These are phyloP conservation scores for Hippoglossus stenolepis DNA, from an alignment of 2,113 vertebrate genomes.

Conservation along the genomic window DNA sequence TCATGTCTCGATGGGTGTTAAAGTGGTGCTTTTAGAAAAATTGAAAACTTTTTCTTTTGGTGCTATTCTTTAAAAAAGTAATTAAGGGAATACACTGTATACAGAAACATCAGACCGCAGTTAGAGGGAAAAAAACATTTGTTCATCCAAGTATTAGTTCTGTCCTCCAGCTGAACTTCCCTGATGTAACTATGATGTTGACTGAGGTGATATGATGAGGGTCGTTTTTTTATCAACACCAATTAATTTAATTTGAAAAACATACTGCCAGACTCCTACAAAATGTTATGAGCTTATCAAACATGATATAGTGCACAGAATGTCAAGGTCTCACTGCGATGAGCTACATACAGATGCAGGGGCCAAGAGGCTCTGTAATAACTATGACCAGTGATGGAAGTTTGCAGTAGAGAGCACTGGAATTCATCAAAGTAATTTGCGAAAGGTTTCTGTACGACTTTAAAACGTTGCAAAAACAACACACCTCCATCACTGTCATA, in stretches of 20 bases:
- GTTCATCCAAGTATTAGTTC: no score
- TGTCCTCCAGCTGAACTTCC: slow-evolving; percentile 6
- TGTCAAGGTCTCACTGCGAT: no score
- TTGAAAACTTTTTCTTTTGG: not conserved
- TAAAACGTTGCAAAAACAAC: slow-evolving; percentile 1
- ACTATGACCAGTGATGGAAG: no score
- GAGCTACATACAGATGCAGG: no score
- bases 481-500: slow-evolving; percentile 17
- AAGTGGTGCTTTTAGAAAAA: slow-evolving; percentile 5
- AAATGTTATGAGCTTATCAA: no score
- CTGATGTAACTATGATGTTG: not conserved
- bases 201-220: not conserved
- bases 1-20: slow-evolving; percentile 11
- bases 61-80: not conserved
- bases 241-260: not conserved
- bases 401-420: slow-evolving; percentile 1
- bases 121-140: no score
- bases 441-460: not conserved
- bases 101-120: not conserved
- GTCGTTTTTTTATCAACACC: not conserved
- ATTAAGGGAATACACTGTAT: not conserved
- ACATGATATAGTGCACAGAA: no score
- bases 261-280: not conserved
- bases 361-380: no score
- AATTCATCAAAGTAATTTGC: slow-evolving; percentile 5